phyloP scores from a whole-genome alignment of 2,797 vertebrate species.

The Sebastes iracundus region DNA sequence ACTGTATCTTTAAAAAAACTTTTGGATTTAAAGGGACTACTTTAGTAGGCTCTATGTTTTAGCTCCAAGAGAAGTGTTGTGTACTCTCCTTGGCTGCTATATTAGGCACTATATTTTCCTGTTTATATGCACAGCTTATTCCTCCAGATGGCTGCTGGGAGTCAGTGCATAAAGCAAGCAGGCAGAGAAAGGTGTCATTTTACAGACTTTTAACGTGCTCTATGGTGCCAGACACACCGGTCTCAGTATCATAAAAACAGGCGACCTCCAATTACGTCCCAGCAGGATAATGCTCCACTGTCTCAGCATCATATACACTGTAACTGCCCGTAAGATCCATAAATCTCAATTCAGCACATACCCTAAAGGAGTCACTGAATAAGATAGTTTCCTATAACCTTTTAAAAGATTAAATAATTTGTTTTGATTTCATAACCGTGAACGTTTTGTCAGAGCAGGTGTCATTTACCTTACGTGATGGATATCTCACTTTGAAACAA shows the following conservation, averaged over 20 bases:
- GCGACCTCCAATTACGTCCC: conserved; percentile 25
- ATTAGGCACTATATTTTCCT: conserved; percentile 11
- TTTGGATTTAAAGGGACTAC: background rate
- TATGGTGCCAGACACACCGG: conserved; percentile 12
- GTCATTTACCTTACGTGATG: conserved; percentile 28
- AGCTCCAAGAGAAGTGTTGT: background rate
- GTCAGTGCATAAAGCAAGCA: conserved; percentile 34
- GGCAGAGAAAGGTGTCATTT: conserved; percentile 40
- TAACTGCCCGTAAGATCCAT: conserved; percentile 27
- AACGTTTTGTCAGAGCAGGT: conserved; percentile 11
- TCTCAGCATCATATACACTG: conserved; percentile 36
- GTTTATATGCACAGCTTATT: conserved; percentile 21
- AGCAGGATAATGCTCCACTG: conserved; percentile 32
- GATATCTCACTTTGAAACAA: conserved; percentile 23
- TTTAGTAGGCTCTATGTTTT: background rate
- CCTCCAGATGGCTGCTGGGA: conserved; percentile 41
- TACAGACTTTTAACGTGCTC: conserved; percentile 33
- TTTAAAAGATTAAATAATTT: conserved; percentile 16
- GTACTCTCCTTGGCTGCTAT: background rate
- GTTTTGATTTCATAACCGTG: conserved; percentile 2
- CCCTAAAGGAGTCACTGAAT: background rate
- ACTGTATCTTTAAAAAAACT: conserved; percentile 1
- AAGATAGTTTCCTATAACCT: conserved; percentile 3
- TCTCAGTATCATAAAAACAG: conserved; percentile 32
- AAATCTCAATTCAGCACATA: conserved; percentile 11